Percentiles rank a stretch among this genome's conserved stretches.
Conservation (phyloP, 2,113 vertebrate species). For the Cebus imitator region DNA sequence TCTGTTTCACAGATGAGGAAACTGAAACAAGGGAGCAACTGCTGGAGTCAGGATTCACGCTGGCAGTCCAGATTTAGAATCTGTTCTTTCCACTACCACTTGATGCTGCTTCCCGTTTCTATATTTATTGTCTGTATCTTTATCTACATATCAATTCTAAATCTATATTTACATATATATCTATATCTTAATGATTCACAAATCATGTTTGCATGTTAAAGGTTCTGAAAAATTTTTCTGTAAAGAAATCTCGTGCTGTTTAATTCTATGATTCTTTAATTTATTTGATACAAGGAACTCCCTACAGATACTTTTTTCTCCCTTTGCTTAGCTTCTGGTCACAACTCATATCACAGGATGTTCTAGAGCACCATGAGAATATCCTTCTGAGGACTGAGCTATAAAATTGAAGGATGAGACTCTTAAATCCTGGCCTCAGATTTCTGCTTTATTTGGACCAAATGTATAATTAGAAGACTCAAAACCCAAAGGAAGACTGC, state of each 20-base stretch:
- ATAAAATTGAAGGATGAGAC: neutral
- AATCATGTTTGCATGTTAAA: conserved; percentile 5
- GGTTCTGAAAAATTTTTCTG: conserved; percentile 29
- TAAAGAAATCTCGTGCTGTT: conserved; percentile 14
- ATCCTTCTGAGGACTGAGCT: neutral
- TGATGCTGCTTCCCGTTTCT: neutral
- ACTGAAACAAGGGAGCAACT: neutral
- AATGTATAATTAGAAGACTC: neutral
- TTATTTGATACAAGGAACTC: neutral
- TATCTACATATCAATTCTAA: neutral
- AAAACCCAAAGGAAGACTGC: neutral
- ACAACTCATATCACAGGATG: neutral
- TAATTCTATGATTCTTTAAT: conserved; percentile 36
- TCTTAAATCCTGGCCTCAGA: neutral
- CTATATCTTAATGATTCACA: conserved; percentile 40
- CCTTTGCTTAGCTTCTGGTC: conserved; percentile 17
- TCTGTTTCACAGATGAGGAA: neutral
- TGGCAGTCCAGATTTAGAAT: neutral
- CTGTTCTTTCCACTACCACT: neutral
- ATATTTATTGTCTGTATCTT: neutral
- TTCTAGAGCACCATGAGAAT: neutral
- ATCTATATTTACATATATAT: neutral
- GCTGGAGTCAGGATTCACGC: neutral
- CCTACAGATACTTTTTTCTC: neutral
- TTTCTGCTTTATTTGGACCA: conserved; percentile 16